These are phyloP conservation scores for Zelostemma sp. DNA, from an alignment of 1,140 invertebrate species.

Conservation along the genomic window DNA sequence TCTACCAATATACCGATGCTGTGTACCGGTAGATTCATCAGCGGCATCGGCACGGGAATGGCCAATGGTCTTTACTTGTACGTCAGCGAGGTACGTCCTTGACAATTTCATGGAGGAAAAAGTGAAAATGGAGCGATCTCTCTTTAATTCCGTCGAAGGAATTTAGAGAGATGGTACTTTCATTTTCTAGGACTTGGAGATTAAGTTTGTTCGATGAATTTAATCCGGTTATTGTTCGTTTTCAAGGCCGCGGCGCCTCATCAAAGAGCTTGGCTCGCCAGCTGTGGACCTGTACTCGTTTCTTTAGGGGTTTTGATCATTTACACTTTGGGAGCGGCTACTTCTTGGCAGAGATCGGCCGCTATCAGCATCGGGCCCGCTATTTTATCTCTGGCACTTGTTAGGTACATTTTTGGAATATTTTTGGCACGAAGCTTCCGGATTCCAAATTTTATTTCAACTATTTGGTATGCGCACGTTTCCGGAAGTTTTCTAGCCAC, in stretches of 20 bases:
- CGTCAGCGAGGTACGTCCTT: conserved; percentile 65
- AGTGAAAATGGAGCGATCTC: too few species aligned
- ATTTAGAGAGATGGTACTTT: too few species aligned
- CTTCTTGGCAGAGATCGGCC: conserved; percentile 75
- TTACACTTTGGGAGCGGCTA: conserved; percentile 74
- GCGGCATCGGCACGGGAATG: conserved; percentile 79
- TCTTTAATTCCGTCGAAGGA: too few species aligned
- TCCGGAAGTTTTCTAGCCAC: too few species aligned
- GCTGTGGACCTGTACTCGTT: conserved; percentile 74
- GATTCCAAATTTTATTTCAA: too few species aligned
- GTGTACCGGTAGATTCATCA: conserved; percentile 79
- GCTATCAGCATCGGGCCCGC: conserved; percentile 74
- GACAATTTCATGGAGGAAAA: too few species aligned
- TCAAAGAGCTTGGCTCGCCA: conserved; percentile 64
- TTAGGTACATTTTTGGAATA: too few species aligned
- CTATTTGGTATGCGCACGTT: too few species aligned
- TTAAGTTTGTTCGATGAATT: background rate
- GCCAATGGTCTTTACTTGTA: conserved; percentile 64
- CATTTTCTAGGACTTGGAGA: too few species aligned
- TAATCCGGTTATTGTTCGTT: background rate
- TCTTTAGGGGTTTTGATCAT: conserved; percentile 77
- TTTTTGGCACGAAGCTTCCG: too few species aligned
- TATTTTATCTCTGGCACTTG: conserved; percentile 66
- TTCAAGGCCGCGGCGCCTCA: conserved; percentile 59
- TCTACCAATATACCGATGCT: conserved; percentile 73